Base-by-base conservation (phyloP, 2,797 vertebrate genomes). In the Uromys caudimaculatus region DNA sequence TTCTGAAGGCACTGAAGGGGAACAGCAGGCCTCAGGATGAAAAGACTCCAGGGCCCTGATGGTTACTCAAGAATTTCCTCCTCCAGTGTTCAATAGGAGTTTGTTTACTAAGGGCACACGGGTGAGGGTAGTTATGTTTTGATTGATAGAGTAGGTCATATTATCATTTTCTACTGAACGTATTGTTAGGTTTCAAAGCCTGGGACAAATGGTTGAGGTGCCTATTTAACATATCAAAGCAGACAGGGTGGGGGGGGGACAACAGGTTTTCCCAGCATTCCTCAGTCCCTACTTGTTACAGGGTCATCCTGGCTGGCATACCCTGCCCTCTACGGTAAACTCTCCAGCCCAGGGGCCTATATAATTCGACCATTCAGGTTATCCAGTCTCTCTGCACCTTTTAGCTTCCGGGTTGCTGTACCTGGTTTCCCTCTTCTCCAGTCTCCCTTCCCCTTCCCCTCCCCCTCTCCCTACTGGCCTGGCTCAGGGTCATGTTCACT, bases 241-340 rank as follows among this genome's bases (percentile, higher is more conserved):
- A 76, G 75, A 50, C 27, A n/a, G n/a, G n/a, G n/a, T n/a, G 0
- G 1, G 0, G 13, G 2, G 0, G 1, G 0, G 13, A 1, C 14
- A 44, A 44, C 11, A 14, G 41, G 41, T 76, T 71, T 27, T 32
- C 44, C 75, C 75, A 32, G 75, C 6, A 50, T 76, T 24, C 73
- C 11, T 76, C 44, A 76, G 75, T 29, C 44, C 6, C 75, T 50
- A 17, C 27, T 6, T 47, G 44, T 76, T 29, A 17, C 44, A 16
- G 44, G 41, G 75, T 29, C 75, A 13, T 6, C 6, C 24, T 76
- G 27, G 44, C 44, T 76, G 44, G 41, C 44, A 29, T 47, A 29
- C 44, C 27, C 75, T 47, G 27, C 75, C 44, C 24, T 29, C 75
- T 29, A 47, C 27, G 24, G 13, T 47, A 76, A 32, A 16, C 13